These are phyloP conservation scores for Argya squamiceps DNA, from an alignment of 2,797 vertebrate species.

Conservation along the genomic window DNA sequence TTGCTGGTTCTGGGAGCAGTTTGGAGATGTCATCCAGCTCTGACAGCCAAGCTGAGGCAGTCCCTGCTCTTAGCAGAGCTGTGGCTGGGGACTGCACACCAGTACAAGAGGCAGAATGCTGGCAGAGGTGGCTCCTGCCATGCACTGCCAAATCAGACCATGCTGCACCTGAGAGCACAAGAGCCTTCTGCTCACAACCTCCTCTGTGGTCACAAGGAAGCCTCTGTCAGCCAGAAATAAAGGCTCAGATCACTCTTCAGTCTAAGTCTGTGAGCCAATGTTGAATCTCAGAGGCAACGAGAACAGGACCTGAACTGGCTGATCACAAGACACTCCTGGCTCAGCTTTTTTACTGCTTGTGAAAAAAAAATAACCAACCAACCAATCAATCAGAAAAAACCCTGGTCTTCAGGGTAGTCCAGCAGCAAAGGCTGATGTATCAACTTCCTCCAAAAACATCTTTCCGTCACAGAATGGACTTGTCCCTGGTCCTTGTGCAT, in stretches of 20 bases:
- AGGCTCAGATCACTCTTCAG: not conserved
- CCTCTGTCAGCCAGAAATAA: not conserved
- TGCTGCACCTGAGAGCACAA: accelerated
- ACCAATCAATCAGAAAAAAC: not conserved
- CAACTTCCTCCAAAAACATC: not conserved
- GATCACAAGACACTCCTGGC: not conserved
- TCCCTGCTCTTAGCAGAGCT: not conserved
- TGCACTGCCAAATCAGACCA: accelerated
- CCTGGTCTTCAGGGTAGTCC: not conserved
- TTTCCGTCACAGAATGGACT: not conserved
- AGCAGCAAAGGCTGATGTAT: not conserved
- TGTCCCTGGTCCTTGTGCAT: not conserved
- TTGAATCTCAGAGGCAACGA: not conserved
- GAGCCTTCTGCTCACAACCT: not conserved
- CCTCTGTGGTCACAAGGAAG: not conserved
- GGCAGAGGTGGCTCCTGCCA: not conserved
- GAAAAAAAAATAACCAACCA: not conserved
- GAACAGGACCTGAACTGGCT: not conserved
- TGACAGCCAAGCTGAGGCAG: not conserved
- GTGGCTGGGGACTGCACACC: not conserved
- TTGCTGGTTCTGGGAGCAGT: not conserved
- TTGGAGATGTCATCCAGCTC: not conserved
- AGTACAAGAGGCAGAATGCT: not conserved
- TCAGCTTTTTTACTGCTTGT: not conserved
- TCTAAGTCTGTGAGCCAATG: not conserved